Percentiles rank a stretch among this genome's conserved stretches.
phyloP scores from a whole-genome alignment of 2,888 invertebrate genomes.

The Gandaritis pyraliata region DNA sequence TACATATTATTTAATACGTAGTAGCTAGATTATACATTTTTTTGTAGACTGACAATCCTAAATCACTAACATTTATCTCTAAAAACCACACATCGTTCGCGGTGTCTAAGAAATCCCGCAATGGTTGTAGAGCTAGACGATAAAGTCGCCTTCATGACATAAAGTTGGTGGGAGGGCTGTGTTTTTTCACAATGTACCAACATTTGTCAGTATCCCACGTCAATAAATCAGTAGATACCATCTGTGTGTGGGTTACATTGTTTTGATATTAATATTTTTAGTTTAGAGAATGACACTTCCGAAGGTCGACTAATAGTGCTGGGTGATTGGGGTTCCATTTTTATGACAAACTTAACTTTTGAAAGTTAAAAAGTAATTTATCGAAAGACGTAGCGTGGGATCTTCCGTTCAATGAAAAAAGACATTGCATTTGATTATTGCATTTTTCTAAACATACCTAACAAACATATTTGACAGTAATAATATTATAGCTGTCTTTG shows the following conservation, averaged over 20 bases:
- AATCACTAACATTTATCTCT: no score
- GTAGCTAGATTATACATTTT: no score
- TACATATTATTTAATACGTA: no score
- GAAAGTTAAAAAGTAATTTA: not conserved
- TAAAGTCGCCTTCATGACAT: not conserved
- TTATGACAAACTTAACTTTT: not conserved
- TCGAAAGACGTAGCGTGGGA: slow-evolving; percentile 2
- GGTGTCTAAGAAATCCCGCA: slow-evolving; percentile 11
- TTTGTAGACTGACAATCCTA: no score
- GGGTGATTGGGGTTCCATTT: slow-evolving; percentile 14
- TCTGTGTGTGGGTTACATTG: slow-evolving; percentile 50
- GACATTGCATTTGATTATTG: no score
- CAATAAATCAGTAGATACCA: slow-evolving; percentile 58
- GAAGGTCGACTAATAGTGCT: slow-evolving; percentile 29
- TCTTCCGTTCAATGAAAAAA: not conserved
- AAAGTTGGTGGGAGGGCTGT: slow-evolving; percentile 15
- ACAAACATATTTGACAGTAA: no score
- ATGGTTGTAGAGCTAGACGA: slow-evolving; percentile 9
- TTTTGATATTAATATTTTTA: slow-evolving; percentile 57
- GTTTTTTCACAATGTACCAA: slow-evolving; percentile 37
- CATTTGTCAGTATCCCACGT: slow-evolving; percentile 55
- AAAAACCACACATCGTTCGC: no score
- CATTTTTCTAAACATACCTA: no score
- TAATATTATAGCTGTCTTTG: no score
- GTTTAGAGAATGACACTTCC: slow-evolving; percentile 48